Evolutionary conservation across 2,113 vertebrate species (phyloP), one percentile per base, ranked within the genome.

Genomic region (Verasper variegatus): DNA sequence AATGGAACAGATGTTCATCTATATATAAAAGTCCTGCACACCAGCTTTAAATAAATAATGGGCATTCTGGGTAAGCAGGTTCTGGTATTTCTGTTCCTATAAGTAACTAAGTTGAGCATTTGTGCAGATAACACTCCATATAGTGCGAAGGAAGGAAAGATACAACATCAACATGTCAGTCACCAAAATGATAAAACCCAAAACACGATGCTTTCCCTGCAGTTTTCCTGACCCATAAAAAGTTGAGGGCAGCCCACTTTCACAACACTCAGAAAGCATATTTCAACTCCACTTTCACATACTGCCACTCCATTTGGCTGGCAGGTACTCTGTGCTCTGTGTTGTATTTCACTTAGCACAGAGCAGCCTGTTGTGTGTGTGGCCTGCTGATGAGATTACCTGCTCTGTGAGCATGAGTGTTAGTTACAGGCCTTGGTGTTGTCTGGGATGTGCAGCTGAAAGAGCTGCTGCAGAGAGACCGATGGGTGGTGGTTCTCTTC

Each of bases 301-400:
- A 21, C 64, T 27, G 61, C 68, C 45, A 68, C 59, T 82, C 47
- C 56, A 54, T 64, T 74, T 57, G 64, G 64, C 45, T 73, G 80
- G 68, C 78, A 81, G 64, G n/a, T 55, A 0, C 54, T 74, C 54
- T 18, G 18, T 2, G 5, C 21, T 3, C 31, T 66, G 76, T 18
- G 11, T 27, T 74, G 72, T 88, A 71, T 87, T 89, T 87, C 21
- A 51, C 63, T 85, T 88, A 74, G 68, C 85, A 61, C 51, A 10
- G 5, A 26, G 23, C 55, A 3, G 54, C 21, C 11, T 12, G 12
- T 24, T 26, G 26, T 35, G 57, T 35, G 57, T 59, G 57, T 60
- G 57, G 57, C 57, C 57, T 11, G 57, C 2, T 60, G 57, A 35
- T 35, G 26, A 60, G 57, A 35, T 60, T 35, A 60, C 57, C 57